Percentiles rank a stretch among this genome's conserved stretches.
phyloP scores from a whole-genome alignment of 2,797 vertebrate genomes.

The Neosilurus mollespiculum region DNA sequence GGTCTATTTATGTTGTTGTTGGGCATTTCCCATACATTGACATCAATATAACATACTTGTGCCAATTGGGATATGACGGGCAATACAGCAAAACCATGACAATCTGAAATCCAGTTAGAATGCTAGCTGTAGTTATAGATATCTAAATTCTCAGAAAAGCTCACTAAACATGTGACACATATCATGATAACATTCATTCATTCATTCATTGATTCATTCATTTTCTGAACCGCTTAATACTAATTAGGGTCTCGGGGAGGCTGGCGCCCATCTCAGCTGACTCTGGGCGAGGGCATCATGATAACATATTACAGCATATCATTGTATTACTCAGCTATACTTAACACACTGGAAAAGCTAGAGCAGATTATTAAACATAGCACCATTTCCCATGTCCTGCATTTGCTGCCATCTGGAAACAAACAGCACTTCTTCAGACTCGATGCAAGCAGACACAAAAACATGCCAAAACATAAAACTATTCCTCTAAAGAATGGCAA shows the following conservation, averaged over 20 bases:
- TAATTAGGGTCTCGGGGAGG: too few species aligned
- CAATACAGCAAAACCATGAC: neutral
- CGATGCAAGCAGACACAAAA: neutral
- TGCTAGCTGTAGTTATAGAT: neutral
- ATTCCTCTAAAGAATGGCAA: slow-evolving; percentile 31
- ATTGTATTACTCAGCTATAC: neutral
- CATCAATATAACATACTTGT: too few species aligned
- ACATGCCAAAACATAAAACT: slow-evolving; percentile 10
- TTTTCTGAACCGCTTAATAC: too few species aligned
- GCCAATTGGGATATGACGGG: too few species aligned
- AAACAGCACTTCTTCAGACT: neutral
- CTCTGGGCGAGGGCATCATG: neutral
- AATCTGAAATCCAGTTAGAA: neutral
- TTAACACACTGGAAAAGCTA: neutral
- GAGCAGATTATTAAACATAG: neutral
- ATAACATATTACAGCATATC: neutral
- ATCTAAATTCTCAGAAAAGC: neutral
- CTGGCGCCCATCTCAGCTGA: too few species aligned
- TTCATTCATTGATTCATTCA: too few species aligned
- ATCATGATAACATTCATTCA: too few species aligned
- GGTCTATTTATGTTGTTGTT: too few species aligned
- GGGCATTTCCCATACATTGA: too few species aligned
- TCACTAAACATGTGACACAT: too few species aligned
- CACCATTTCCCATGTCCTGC: neutral
- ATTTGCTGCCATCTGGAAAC: neutral